Conservation (phyloP, 1,140 invertebrate genomes). For the Radopholus similis region DNA sequence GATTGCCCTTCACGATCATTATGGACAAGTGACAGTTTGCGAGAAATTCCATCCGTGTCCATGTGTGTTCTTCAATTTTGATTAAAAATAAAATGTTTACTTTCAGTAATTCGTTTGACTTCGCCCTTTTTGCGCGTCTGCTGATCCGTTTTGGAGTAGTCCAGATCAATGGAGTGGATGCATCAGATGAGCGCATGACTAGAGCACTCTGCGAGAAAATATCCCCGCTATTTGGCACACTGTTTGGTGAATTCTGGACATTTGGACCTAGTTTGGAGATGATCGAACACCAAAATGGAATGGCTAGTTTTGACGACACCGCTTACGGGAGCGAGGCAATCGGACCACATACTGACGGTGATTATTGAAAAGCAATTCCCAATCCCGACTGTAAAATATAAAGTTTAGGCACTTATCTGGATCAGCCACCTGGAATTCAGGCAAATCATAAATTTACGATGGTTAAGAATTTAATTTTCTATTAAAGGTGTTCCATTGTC, state of each 20-base stretch:
- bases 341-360: slow-evolving; percentile 68
- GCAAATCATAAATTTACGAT: slow-evolving; percentile 21
- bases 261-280: slow-evolving; percentile 34
- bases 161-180: slow-evolving; percentile 41
- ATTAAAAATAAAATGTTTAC: not conserved
- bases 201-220: slow-evolving; percentile 43
- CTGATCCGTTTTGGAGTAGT: slow-evolving; percentile 49
- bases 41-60: slow-evolving; percentile 27
- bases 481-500: slow-evolving; percentile 68
- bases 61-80: slow-evolving; percentile 5
- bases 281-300: slow-evolving; percentile 15
- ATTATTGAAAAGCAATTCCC: too few species aligned
- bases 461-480: not conserved
- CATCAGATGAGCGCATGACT: slow-evolving; percentile 39
- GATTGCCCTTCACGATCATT: slow-evolving; percentile 30
- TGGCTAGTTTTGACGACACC: slow-evolving; percentile 64
- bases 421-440: slow-evolving; percentile 69
- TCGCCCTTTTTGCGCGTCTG: slow-evolving; percentile 38
- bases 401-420: slow-evolving; percentile 72
- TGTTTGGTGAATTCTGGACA: slow-evolving; percentile 54
- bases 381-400: too few species aligned
- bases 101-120: slow-evolving; percentile 42
- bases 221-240: slow-evolving; percentile 47
- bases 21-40: slow-evolving; percentile 20
- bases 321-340: slow-evolving; percentile 66